A percentile compares a stretch with the other conserved stretches of the same genome.
Evolutionary conservation across 2,888 invertebrate species (phyloP).

Genomic region (Harpalus rufipes): DNA sequence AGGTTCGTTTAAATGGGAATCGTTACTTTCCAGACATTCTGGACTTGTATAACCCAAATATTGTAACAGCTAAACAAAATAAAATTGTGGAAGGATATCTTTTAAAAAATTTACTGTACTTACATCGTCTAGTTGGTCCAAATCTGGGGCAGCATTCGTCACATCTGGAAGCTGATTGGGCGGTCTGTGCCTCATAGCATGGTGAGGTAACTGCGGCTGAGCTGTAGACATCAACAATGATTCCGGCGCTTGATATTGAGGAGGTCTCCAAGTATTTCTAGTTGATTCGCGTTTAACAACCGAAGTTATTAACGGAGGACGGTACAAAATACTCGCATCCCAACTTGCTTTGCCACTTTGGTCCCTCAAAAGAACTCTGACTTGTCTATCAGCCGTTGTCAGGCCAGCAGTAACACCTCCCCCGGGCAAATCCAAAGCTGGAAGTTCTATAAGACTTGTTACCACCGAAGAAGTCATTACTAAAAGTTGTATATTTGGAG

Average conservation of each 20-base stretch:
- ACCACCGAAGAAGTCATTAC: slow-evolving; percentile 91
- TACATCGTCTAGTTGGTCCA: slow-evolving; percentile 96
- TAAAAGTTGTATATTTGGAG: slow-evolving; percentile 92
- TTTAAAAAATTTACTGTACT: too few relatives aligned
- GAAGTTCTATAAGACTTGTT: slow-evolving; percentile 93
- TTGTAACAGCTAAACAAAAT: slow-evolving; percentile 84
- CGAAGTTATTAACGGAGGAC: slow-evolving; percentile 80
- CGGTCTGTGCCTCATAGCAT: slow-evolving; percentile 85
- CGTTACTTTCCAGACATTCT: slow-evolving; percentile 86
- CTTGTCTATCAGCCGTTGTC: slow-evolving; percentile 88
- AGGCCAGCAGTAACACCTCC: slow-evolving; percentile 88
- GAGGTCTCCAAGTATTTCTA: slow-evolving; percentile 43
- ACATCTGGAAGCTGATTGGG: slow-evolving; percentile 89
- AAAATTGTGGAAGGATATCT: too few relatives aligned
- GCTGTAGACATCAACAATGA: slow-evolving; percentile 73
- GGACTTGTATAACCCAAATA: slow-evolving; percentile 96
- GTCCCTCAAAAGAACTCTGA: slow-evolving; percentile 91
- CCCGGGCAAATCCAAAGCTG: slow-evolving; percentile 89
- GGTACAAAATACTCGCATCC: slow-evolving; percentile 95
- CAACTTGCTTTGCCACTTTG: slow-evolving; percentile 96
- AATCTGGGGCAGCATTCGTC: slow-evolving; percentile 89
- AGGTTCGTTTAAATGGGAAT: slow-evolving; percentile 88
- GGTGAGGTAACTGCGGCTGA: slow-evolving; percentile 79
- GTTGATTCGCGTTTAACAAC: neutral
- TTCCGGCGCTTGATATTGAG: slow-evolving; percentile 70